phyloP scores from a whole-genome alignment of 2,888 invertebrate species.

The Aquatica leii region DNA sequence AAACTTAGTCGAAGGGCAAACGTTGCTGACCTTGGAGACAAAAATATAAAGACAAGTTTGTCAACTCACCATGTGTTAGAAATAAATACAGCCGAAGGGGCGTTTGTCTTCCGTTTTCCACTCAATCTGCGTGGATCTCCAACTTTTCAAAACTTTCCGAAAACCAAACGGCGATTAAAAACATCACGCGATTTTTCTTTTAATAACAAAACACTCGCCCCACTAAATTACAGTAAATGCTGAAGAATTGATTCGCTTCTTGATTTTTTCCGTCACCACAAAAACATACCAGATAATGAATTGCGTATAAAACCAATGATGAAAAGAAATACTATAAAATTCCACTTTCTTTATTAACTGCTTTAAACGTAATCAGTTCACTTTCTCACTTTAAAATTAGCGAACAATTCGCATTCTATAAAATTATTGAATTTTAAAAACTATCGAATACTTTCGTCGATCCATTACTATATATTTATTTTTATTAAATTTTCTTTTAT shows the following conservation, averaged over 20 bases:
- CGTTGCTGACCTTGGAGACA: constrained; percentile 39
- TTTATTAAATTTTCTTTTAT: neutral
- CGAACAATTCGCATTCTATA: constrained; percentile 4
- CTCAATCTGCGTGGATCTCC: constrained; percentile 15
- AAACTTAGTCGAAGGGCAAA: constrained; percentile 38
- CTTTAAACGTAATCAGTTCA: constrained; percentile 8
- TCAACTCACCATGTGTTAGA: constrained; percentile 40
- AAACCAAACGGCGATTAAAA: constrained; percentile 22
- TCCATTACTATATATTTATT: neutral
- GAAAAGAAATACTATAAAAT: constrained; percentile 10
- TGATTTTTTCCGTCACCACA: neutral
- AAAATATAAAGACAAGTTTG: constrained; percentile 39
- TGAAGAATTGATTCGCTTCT: too few species aligned
- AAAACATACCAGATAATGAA: constrained; percentile 3
- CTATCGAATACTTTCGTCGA: neutral
- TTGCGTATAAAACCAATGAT: too few species aligned
- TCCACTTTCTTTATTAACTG: constrained; percentile 23
- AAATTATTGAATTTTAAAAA: constrained; percentile 11
- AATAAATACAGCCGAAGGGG: constrained; percentile 34
- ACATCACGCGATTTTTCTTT: constrained; percentile 35
- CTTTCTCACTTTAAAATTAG: constrained; percentile 23
- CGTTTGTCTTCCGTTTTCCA: constrained; percentile 25
- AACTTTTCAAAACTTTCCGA: constrained; percentile 21
- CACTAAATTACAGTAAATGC: neutral
- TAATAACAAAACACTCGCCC: constrained; percentile 1